phyloP scores from a whole-genome alignment of 2,113 vertebrate genomes.

The Apodemus speciosus region DNA sequence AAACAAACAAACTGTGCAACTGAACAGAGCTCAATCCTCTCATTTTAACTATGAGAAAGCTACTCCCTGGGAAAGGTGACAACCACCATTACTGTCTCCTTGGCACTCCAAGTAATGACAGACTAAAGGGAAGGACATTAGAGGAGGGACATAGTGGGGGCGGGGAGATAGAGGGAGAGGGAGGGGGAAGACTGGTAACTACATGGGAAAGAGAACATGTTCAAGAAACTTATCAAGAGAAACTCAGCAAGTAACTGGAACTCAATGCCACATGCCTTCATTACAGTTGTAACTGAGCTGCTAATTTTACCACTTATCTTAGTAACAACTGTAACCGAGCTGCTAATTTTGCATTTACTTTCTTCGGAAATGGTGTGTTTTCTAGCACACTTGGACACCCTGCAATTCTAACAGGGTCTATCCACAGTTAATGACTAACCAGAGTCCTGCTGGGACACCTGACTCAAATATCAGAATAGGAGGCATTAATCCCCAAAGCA shows the following conservation, averaged over 20 bases:
- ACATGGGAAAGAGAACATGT: neutral
- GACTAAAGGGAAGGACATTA: neutral
- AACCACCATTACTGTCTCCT: neutral
- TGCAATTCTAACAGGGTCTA: neutral
- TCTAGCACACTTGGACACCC: fast-evolving
- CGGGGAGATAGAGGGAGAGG: no score
- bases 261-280: neutral
- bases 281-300: neutral
- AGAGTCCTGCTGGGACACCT: neutral
- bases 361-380: neutral
- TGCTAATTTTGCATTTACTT: neutral
- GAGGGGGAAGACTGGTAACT: neutral
- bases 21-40: neutral
- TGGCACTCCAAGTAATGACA: neutral
- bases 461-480: neutral
- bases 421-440: no score
- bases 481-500: neutral
- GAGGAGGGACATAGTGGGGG: neutral
- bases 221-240: neutral
- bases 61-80: neutral
- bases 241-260: neutral
- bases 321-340: neutral
- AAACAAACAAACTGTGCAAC: neutral
- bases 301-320: neutral
- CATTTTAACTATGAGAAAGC: neutral